Percentiles rank a stretch among this genome's conserved stretches.
These are phyloP conservation scores for Drosophila multiciliata DNA, from an alignment of 2,888 invertebrate species.

Conservation along the genomic window DNA sequence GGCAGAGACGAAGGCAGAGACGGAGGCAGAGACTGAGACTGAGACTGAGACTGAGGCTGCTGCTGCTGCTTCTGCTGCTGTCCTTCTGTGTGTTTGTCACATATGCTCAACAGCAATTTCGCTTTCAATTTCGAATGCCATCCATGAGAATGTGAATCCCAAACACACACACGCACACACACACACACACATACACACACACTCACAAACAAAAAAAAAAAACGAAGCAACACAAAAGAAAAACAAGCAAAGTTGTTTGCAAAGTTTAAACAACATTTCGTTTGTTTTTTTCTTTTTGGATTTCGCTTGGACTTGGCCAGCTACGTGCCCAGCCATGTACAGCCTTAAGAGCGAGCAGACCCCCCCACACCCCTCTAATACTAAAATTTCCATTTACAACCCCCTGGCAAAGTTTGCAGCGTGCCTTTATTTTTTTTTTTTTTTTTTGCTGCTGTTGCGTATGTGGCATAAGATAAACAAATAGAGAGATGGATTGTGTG, in stretches of 20 bases:
- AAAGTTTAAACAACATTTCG: conserved; percentile 80
- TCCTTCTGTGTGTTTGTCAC: conserved; percentile 60
- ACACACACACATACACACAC: conserved; percentile 12
- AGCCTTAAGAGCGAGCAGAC: not conserved
- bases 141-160: conserved; percentile 67
- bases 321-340: conserved; percentile 54
- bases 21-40: not conserved
- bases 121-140: conserved; percentile 82
- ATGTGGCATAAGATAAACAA: conserved; percentile 75
- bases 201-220: conserved; percentile 6
- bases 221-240: conserved; percentile 43
- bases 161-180: conserved; percentile 33
- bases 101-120: conserved; percentile 80
- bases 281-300: conserved; percentile 35
- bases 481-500: conserved; percentile 78
- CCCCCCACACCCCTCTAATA: not conserved
- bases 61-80: conserved; percentile 5
- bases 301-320: conserved; percentile 43
- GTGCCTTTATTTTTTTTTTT: conserved; percentile 19
- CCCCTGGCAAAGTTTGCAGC: conserved; percentile 17
- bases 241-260: conserved; percentile 77
- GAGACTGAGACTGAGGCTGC: not conserved
- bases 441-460: conserved; percentile 45
- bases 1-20: not conserved
- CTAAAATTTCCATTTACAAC: conserved; percentile 47